phyloP scores from a whole-genome alignment of 2,888 invertebrate species.

The Apamea monoglypha region DNA sequence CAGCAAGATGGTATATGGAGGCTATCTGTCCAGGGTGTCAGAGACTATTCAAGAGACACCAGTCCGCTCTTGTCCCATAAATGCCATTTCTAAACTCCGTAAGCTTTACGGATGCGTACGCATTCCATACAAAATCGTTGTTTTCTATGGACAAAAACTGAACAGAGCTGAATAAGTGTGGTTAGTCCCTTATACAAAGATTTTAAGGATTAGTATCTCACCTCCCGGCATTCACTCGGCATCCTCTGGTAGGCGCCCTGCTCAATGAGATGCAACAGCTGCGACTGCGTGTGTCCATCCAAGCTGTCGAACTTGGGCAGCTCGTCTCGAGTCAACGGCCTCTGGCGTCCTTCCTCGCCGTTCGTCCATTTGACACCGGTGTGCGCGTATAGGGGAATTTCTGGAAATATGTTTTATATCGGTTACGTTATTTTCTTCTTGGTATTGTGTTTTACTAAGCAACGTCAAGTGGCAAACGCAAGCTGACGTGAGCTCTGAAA shows the following conservation, averaged over 20 bases:
- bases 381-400: conserved; percentile 89
- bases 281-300: conserved; percentile 95
- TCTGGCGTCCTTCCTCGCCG: conserved; percentile 74
- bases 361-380: conserved; percentile 85
- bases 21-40: no score
- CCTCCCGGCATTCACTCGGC: conserved; percentile 93
- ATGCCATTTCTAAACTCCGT: neutral
- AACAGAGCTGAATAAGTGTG: no score
- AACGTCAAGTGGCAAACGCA: neutral
- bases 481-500: neutral
- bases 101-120: no score
- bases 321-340: conserved; percentile 73
- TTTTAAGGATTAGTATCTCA: conserved; percentile 65
- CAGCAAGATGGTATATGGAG: no score
- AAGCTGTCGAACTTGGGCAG: conserved; percentile 92
- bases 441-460: neutral
- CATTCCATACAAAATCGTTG: no score
- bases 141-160: no score
- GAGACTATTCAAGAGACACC: no score
- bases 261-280: conserved; percentile 93
- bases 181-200: no score
- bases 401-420: conserved; percentile 69
- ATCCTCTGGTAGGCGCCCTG: conserved; percentile 94
- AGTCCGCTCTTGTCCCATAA: neutral
- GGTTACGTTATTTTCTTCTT: neutral